A percentile compares a stretch with the other conserved stretches of the same genome.
These are phyloP conservation scores for Halocynthia aurantium DNA, from an alignment of 23 tunicate genomes.

Conservation along the genomic window DNA sequence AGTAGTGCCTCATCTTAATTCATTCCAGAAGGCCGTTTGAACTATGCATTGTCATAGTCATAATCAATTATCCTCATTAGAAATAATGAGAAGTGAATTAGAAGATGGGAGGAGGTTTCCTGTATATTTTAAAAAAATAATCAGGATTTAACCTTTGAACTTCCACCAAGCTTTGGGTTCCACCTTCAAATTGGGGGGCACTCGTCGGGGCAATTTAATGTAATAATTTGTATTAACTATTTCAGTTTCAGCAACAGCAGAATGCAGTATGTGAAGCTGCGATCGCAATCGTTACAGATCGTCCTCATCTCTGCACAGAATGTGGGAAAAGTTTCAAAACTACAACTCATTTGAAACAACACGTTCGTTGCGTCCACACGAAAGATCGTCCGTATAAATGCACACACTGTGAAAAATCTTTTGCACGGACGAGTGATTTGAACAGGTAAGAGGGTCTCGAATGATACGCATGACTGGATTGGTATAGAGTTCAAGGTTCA, in stretches of 20 bases:
- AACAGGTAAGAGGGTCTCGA: conserved; percentile 41
- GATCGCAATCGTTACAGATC: conserved; percentile 60
- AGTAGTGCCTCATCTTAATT: too few relatives aligned
- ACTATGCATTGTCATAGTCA: too few relatives aligned
- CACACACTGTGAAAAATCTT: conserved; percentile 55
- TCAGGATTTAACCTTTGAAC: too few relatives aligned
- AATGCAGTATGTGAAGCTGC: conserved; percentile 41
- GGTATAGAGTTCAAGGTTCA: background rate
- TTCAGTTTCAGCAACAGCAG: conserved; percentile 15
- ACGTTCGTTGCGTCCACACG: conserved; percentile 86
- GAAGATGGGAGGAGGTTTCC: too few relatives aligned
- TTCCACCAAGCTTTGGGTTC: too few relatives aligned
- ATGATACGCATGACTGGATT: background rate
- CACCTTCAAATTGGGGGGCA: too few relatives aligned
- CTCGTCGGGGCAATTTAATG: too few relatives aligned
- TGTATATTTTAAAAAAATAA: too few relatives aligned
- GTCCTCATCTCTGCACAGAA: conserved; percentile 81
- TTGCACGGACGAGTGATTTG: conserved; percentile 91
- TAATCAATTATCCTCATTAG: too few relatives aligned
- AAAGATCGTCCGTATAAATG: conserved; percentile 86
- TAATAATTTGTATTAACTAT: too few relatives aligned
- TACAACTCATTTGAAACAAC: conserved; percentile 83
- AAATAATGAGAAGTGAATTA: too few relatives aligned
- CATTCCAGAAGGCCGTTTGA: too few relatives aligned
- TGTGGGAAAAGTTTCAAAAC: conserved; percentile 91